Evolutionary conservation across 23 tunicate species (phyloP), one percentile per base, ranked within the genome.

Genomic region (Ascidia mentula): DNA sequence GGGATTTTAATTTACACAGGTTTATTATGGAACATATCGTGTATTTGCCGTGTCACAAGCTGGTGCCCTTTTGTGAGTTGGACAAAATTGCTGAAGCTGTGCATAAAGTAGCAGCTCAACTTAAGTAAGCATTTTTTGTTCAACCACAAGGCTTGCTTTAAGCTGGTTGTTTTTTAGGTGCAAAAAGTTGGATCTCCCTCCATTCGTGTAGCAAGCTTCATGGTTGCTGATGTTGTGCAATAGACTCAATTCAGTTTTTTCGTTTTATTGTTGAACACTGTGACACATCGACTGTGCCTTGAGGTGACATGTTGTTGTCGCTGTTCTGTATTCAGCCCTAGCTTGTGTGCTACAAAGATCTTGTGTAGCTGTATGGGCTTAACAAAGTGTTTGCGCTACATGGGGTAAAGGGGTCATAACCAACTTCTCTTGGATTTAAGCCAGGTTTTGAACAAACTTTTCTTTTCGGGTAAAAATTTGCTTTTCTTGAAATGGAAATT

Each of bases 21-120:
- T 86, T 86, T 34, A 32, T 86, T 1, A 80, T 86, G 90, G 76
- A 86, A 34, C 90, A 86, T 46, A 80, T 86, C 4, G 75, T 86
- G 31, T 86, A 86, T 40, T 75, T 86, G 24, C 90, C 90, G 24
- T 84, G 80, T 38, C 90, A 86, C 59, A 86, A 80, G 59, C 40
- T 74, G 24, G 85, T 80, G 39, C 69, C 80, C 1, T 79, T 46
- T 65, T 36, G 65, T 18, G 81, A 86, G 32, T 69, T 86, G 40
- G 90, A 86, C 59, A 76, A 82, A 31, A 74, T 86, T 9, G 36
- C 80, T 33, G 36, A 7, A 3, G 84, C 81, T 8, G 6, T 80
- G 24, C 46, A 79, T 33, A 22, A 53, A 12, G 36, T 85, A 36
- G 35, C 73, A 13, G 37, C 6, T 0, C 5, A 73, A 38, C 38